Evolutionary conservation across 2,113 vertebrate species (phyloP).

Genomic region (Tenrec ecaudatus): DNA sequence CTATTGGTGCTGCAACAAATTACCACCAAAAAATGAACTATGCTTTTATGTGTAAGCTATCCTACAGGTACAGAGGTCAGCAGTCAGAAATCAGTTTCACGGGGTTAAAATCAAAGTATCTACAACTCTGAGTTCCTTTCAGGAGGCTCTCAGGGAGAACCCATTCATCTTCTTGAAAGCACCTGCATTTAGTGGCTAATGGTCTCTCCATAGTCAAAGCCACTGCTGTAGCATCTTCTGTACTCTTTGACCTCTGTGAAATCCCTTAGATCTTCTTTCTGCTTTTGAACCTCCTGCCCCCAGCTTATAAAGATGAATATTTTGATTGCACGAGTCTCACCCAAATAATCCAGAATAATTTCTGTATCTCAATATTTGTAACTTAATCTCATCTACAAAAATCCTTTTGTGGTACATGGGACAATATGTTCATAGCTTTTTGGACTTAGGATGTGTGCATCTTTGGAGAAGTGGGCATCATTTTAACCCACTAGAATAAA

Average conservation of each 20-base stretch:
- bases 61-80: not conserved
- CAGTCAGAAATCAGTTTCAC: conserved; percentile 22
- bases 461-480: not conserved
- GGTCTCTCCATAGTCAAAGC: not conserved
- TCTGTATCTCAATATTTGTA: not conserved
- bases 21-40: not conserved
- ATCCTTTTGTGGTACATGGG: not conserved
- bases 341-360: too few species aligned
- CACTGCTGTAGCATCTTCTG: not conserved
- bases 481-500: too few species aligned
- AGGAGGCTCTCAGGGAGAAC: not conserved
- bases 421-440: not conserved
- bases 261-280: not conserved
- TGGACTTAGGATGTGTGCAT: not conserved
- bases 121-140: not conserved
- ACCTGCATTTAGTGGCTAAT: not conserved
- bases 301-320: not conserved
- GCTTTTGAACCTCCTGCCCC: not conserved
- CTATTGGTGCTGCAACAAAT: conserved; percentile 1
- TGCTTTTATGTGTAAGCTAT: conserved; percentile 18
- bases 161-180: not conserved
- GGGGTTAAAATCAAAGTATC: not conserved
- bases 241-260: not conserved
- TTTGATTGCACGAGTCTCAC: not conserved
- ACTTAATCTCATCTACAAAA: conserved; percentile 1